Base-by-base conservation (phyloP, 2,113 vertebrate genomes). In the Spilogale gracilis region DNA sequence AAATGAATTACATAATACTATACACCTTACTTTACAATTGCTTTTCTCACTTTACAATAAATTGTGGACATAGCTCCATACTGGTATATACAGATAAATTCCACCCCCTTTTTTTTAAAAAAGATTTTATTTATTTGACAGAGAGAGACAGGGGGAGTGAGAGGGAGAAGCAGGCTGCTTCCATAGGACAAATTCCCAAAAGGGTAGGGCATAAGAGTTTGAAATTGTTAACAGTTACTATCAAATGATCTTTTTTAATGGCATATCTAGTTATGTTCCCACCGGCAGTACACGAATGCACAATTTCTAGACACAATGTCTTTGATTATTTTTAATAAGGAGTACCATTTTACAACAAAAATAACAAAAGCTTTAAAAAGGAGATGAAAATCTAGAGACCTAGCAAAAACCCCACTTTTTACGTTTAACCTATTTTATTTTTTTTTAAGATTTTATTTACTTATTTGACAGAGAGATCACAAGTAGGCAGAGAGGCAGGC, bases 291-390 rank as follows among this genome's bases (percentile, higher is more conserved):
- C 38, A 69, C 0, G 4, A 86, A 23, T 50, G 23, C 4, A 71
- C 43, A 80, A 86, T 91, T 79, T 91, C 79, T 76, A 76, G 54
- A 65, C 5, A 56, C 48, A 21, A 3, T 61, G 18, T 23, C 71
- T 95, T 50, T 80, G 52, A n/a, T 61, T 25, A 81, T 74, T 82
- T 92, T 88, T 38, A 92, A 73, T 65, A 73, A 87, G 43, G 54
- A 73, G 54, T 52, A 63, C 13, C 52, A 71, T 43, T 91, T 92
- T 71, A 92, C 4, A 45, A 56, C 21, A 91, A 86, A 32, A 85
- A 85, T 21, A 76, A 78, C 63, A 73, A 81, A 71, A n/a, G 54
- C 74, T 91, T 81, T 65, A 56, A 88, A 87, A 61, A 80, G 18
- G 43, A 92, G 76, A 48, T 14, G n/a, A 58, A 92, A 73, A 92